These are phyloP conservation scores for Fragum whitleyi DNA, from an alignment of 2,888 invertebrate species.

Conservation along the genomic window DNA sequence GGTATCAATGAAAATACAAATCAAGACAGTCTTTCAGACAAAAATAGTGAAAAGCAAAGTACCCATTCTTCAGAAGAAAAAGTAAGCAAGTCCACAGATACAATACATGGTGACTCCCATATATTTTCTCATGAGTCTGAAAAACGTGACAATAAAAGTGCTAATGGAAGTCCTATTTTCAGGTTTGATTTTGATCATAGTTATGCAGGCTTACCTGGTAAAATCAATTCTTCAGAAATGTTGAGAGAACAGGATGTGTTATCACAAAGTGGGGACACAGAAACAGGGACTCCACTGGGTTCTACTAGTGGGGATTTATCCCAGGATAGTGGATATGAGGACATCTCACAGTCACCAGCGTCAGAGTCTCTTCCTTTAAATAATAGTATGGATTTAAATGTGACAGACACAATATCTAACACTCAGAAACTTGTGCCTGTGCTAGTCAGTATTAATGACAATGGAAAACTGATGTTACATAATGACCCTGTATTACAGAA, in stretches of 20 bases:
- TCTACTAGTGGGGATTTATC: constrained; percentile 64
- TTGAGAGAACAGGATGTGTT: constrained; percentile 31
- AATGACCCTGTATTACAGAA: constrained; percentile 49
- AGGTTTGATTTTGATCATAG: constrained; percentile 66
- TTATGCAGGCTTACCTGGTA: constrained; percentile 65
- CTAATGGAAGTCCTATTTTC: constrained; percentile 41
- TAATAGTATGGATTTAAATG: constrained; percentile 7
- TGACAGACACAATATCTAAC: neutral
- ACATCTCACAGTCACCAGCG: constrained; percentile 64
- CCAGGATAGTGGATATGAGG: constrained; percentile 72
- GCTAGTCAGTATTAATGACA: constrained; percentile 58
- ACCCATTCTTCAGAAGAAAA: neutral
- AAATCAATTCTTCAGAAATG: constrained; percentile 32
- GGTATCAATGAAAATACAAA: neutral
- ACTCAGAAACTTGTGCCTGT: constrained; percentile 57
- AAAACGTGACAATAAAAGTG: constrained; percentile 35
- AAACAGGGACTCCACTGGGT: constrained; percentile 42
- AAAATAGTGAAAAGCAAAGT: neutral
- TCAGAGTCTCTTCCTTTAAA: constrained; percentile 30
- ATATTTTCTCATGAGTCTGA: neutral
- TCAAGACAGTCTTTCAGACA: neutral
- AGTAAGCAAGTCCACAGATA: neutral
- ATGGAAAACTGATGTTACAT: constrained; percentile 58
- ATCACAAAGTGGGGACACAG: constrained; percentile 36
- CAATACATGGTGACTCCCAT: neutral